Conservation (phyloP, 2,113 vertebrate genomes). For the Microcebus tavaratra region DNA sequence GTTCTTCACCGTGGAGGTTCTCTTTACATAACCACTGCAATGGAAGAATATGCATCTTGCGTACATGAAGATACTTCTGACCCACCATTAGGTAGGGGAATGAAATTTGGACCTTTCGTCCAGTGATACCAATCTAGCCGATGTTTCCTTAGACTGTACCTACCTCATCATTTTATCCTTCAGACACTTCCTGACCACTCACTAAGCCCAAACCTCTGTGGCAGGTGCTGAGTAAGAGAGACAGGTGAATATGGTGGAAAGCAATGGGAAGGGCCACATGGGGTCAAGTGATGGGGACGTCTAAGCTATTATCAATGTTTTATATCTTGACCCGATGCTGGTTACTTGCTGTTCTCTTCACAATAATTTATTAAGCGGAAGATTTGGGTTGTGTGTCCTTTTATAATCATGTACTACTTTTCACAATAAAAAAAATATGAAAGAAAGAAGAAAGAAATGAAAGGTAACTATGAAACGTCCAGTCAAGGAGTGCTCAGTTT, state of each 20-base stretch:
- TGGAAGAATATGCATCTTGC: neutral
- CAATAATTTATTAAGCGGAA: neutral
- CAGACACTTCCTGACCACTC: neutral
- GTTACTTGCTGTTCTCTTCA: neutral
- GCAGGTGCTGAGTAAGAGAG: neutral
- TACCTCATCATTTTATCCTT: neutral
- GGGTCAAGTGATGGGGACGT: neutral
- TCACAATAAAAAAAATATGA: neutral
- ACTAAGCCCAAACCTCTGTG: neutral
- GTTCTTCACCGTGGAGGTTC: neutral
- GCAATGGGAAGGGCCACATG: fast-evolving
- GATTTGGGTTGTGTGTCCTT: neutral
- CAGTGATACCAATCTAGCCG: neutral
- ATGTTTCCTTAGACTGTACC: neutral
- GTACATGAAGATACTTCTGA: neutral
- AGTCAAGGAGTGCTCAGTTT: neutral
- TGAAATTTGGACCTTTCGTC: neutral
- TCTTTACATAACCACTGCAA: neutral
- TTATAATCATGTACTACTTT: neutral
- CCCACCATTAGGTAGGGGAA: neutral
- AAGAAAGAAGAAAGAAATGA: neutral
- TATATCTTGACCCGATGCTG: neutral
- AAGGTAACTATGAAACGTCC: neutral
- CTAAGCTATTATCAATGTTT: neutral
- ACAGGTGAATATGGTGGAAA: neutral